A percentile compares a stretch with the other conserved stretches of the same genome.
Conservation (phyloP, 2,113 vertebrate genomes). For the Corvus cornix region DNA sequence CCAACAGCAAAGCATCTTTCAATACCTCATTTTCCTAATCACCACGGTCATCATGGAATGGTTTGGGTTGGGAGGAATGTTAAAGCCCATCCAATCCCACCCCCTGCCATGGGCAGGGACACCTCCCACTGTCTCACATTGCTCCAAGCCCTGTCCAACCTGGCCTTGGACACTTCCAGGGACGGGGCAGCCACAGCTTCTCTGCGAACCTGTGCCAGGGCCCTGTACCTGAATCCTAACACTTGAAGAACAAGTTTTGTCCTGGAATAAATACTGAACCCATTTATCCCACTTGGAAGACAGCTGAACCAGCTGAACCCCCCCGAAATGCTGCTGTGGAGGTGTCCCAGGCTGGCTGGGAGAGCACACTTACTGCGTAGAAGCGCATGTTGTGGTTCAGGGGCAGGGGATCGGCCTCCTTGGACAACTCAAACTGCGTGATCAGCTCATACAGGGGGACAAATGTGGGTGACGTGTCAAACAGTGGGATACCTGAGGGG, state of each 20-base stretch:
- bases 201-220: not conserved
- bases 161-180: not conserved
- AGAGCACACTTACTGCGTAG: slow-evolving; percentile 84
- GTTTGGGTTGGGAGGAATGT: not conserved
- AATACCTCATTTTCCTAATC: not conserved
- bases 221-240: fast-evolving
- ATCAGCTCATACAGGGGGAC: slow-evolving; percentile 90
- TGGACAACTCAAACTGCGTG: slow-evolving; percentile 89
- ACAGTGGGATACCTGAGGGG: slow-evolving; percentile 86
- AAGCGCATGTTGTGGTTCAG: slow-evolving; percentile 89
- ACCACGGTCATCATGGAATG: too few relatives aligned
- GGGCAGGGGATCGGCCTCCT: slow-evolving; percentile 77
- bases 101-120: not conserved
- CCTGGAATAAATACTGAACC: not conserved
- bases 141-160: not conserved
- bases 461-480: slow-evolving; percentile 82
- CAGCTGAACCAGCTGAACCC: fast-evolving
- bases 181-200: not conserved
- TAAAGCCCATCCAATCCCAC: not conserved
- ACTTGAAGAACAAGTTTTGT: fast-evolving
- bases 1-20: not conserved
- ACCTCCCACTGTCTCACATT: not conserved
- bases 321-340: fast-evolving
- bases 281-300: not conserved
- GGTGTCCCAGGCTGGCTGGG: fast-evolving